Conservation (phyloP, 2,888 invertebrate genomes). For the Xestia c-nigrum region DNA sequence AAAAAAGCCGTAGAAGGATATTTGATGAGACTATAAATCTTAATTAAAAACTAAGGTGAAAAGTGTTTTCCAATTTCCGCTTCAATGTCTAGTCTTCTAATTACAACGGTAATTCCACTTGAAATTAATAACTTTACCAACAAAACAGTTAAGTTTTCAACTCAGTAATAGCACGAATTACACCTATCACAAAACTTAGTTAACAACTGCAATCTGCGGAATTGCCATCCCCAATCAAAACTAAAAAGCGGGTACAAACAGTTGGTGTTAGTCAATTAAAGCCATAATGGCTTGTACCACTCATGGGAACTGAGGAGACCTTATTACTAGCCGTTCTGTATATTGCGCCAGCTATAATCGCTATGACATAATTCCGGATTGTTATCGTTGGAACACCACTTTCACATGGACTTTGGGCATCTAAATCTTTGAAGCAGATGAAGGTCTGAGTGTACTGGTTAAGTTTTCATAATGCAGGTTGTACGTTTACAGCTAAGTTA, state of each 20-base stretch:
- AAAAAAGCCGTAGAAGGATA: not conserved
- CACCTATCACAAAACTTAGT: slow-evolving; percentile 48
- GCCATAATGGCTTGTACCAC: slow-evolving; percentile 79
- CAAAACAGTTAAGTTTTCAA: slow-evolving; percentile 27
- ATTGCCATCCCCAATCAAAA: slow-evolving; percentile 57
- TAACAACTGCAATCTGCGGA: slow-evolving; percentile 48
- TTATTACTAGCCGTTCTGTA: slow-evolving; percentile 71
- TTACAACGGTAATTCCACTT: slow-evolving; percentile 6
- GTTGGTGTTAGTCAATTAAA: slow-evolving; percentile 74
- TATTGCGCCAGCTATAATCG: slow-evolving; percentile 85
- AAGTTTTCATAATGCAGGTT: slow-evolving; percentile 31
- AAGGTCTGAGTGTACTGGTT: slow-evolving; percentile 27
- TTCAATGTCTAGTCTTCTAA: slow-evolving; percentile 13
- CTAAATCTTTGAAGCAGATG: slow-evolving; percentile 14
- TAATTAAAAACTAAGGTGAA: not conserved
- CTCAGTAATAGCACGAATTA: slow-evolving; percentile 40
- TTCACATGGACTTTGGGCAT: slow-evolving; percentile 61
- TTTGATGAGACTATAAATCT: not conserved
- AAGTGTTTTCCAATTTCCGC: not conserved
- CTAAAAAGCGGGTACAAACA: slow-evolving; percentile 44
- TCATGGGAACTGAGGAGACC: slow-evolving; percentile 81
- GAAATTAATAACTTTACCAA: slow-evolving; percentile 26
- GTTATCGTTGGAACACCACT: slow-evolving; percentile 58
- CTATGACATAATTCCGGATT: slow-evolving; percentile 83
- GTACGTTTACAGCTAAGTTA: slow-evolving; percentile 53